These are phyloP conservation scores for Turritopsis dohrnii DNA, from an alignment of 30 jellyfish, hydroid and myxozoan species.

Conservation along the genomic window DNA sequence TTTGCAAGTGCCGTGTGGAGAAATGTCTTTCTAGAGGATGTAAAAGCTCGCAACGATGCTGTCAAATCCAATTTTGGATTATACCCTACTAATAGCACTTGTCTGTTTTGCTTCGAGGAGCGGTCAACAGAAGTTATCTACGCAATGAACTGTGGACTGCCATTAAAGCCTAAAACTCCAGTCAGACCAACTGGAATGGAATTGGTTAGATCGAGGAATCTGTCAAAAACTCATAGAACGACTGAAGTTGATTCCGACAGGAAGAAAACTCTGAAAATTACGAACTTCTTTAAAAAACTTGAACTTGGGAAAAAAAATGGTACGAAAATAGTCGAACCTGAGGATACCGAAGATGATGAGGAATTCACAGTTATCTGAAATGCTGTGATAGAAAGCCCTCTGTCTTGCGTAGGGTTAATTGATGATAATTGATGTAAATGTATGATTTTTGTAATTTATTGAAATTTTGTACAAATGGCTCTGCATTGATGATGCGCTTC, in stretches of 20 bases:
- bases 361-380: not conserved
- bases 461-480: not conserved
- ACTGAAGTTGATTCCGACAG: not conserved
- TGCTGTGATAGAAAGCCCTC: not conserved
- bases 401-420: no score
- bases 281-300: not conserved
- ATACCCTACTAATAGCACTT: slow-evolving; percentile 18
- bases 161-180: not conserved
- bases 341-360: not conserved
- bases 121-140: not conserved
- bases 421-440: no score
- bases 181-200: not conserved
- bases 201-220: not conserved
- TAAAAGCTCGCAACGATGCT: not conserved
- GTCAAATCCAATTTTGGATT: not conserved
- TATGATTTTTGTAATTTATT: not conserved
- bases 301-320: not conserved
- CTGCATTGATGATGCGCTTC: not conserved
- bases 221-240: not conserved
- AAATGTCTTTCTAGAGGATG: not conserved
- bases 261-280: not conserved
- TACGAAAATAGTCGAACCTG: not conserved
- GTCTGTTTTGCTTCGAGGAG: slow-evolving; percentile 24
- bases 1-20: slow-evolving; percentile 23
- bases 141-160: not conserved